A percentile compares a stretch with the other conserved stretches of the same genome.
Conservation (phyloP, 2,888 invertebrate genomes). For the Acleris laterana region DNA sequence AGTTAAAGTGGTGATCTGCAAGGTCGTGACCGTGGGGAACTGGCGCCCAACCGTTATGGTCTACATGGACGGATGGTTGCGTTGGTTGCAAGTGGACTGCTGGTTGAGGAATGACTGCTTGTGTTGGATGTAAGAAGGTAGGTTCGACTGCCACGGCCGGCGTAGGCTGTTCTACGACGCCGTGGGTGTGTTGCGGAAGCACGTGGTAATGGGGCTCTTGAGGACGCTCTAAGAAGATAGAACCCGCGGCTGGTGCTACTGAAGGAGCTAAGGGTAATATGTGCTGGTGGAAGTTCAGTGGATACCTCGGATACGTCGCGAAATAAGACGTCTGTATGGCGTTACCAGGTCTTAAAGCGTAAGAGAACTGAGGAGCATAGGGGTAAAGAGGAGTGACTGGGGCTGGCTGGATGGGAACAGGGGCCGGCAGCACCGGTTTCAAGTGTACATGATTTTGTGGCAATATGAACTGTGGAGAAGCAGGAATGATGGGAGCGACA, state of each 20-base stretch:
- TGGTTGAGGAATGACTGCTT: slow-evolving; percentile 43
- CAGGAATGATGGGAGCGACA: slow-evolving; percentile 49
- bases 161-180: slow-evolving; percentile 40
- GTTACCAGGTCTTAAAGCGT: slow-evolving; percentile 73
- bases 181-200: slow-evolving; percentile 45
- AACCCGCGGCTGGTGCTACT: slow-evolving; percentile 43
- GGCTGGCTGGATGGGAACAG: slow-evolving; percentile 55
- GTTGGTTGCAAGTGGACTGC: slow-evolving; percentile 49
- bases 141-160: slow-evolving; percentile 45
- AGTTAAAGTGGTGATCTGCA: slow-evolving; percentile 49
- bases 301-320: slow-evolving; percentile 76
- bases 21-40: slow-evolving; percentile 60
- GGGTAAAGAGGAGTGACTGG: slow-evolving; percentile 52
- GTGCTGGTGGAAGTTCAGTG: slow-evolving; percentile 65
- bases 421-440: slow-evolving; percentile 56
- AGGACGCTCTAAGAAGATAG: slow-evolving; percentile 58
- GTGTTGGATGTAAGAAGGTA: slow-evolving; percentile 49
- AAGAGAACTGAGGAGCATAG: slow-evolving; percentile 60
- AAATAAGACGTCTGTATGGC: slow-evolving; percentile 75
- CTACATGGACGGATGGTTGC: slow-evolving; percentile 53
- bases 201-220: slow-evolving; percentile 50
- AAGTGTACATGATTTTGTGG: slow-evolving; percentile 55
- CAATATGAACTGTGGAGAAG: slow-evolving; percentile 54
- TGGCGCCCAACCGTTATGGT: slow-evolving; percentile 76
- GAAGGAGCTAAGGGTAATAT: slow-evolving; percentile 48